Conservation (phyloP, 2,888 invertebrate species). For the Drosophila birchii region DNA sequence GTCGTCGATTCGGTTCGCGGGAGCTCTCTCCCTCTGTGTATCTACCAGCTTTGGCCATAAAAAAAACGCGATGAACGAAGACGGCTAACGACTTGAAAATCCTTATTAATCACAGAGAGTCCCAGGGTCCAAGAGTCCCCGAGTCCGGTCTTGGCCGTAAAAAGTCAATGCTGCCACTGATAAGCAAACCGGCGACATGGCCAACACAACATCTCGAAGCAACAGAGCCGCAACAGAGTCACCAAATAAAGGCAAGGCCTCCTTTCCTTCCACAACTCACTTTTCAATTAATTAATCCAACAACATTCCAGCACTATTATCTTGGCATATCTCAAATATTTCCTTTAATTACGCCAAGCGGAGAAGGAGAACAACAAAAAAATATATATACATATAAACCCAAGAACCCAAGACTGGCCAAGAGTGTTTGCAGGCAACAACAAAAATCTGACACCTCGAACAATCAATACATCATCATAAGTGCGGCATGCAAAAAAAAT, state of each 20-base stretch:
- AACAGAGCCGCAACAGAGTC: conserved; percentile 18
- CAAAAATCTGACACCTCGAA: conserved; percentile 79
- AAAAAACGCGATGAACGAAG: conserved; percentile 35
- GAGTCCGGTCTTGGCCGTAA: conserved; percentile 64
- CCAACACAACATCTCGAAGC: conserved; percentile 43
- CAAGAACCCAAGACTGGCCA: conserved; percentile 16
- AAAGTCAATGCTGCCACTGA: conserved; percentile 76
- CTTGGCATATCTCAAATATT: conserved; percentile 80
- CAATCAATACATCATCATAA: conserved; percentile 80
- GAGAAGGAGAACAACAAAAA: conserved; percentile 19
- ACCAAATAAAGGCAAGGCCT: conserved; percentile 51
- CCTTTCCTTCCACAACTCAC: conserved; percentile 69
- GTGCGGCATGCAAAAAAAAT: conserved; percentile 60
- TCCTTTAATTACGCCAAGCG: conserved; percentile 76
- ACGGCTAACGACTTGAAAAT: conserved; percentile 78
- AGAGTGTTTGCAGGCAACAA: conserved; percentile 35
- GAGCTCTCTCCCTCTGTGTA: not conserved
- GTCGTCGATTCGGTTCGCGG: conserved; percentile 36
- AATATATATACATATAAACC: conserved; percentile 24
- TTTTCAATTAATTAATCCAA: conserved; percentile 81
- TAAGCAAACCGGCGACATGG: conserved; percentile 77
- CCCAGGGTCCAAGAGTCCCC: conserved; percentile 28
- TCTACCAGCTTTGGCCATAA: conserved; percentile 63
- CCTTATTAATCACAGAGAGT: conserved; percentile 77
- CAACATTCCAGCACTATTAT: conserved; percentile 80